These are phyloP conservation scores for Temnothorax nylanderi DNA, from an alignment of 1,140 invertebrate genomes.

Conservation along the genomic window DNA sequence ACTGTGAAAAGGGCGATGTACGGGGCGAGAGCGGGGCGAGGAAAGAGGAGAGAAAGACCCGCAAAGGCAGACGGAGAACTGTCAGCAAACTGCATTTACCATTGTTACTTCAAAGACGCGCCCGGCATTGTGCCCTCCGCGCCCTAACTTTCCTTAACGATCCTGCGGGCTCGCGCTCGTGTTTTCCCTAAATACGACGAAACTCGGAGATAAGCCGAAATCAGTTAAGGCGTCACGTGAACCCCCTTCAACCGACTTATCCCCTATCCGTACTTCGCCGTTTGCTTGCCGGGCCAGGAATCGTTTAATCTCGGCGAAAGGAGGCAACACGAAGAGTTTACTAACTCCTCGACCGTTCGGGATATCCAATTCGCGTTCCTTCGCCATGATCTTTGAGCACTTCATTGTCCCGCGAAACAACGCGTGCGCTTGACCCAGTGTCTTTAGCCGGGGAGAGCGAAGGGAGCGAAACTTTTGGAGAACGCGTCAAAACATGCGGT, in stretches of 20 bases:
- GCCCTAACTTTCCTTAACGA: slow-evolving; percentile 74
- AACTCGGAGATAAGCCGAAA: slow-evolving; percentile 74
- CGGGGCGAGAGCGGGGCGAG: background rate
- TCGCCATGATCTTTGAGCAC: slow-evolving; percentile 29
- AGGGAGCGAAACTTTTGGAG: slow-evolving; percentile 15
- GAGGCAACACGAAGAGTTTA: slow-evolving; percentile 42
- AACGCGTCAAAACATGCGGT: background rate
- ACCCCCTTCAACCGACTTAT: slow-evolving; percentile 26
- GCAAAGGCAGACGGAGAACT: slow-evolving; percentile 65
- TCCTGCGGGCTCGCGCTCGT: slow-evolving; percentile 62
- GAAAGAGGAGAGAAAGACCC: slow-evolving; percentile 17
- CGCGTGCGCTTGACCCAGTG: slow-evolving; percentile 15
- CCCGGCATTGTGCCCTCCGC: slow-evolving; percentile 52
- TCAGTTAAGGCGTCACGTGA: slow-evolving; percentile 70
- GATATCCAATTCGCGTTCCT: slow-evolving; percentile 44
- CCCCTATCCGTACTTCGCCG: slow-evolving; percentile 6
- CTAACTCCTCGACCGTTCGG: slow-evolving; percentile 43
- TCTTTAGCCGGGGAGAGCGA: background rate
- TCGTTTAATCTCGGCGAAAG: slow-evolving; percentile 69
- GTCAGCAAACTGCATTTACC: slow-evolving; percentile 76
- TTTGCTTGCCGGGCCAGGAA: slow-evolving; percentile 44
- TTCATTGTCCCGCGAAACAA: slow-evolving; percentile 22
- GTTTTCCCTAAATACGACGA: slow-evolving; percentile 74
- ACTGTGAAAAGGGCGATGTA: slow-evolving; percentile 34
- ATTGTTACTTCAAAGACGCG: slow-evolving; percentile 69